Evolutionary conservation across 2,113 vertebrate species (phyloP), one percentile per base, ranked within the genome.

Genomic region (Petroica traversi): DNA sequence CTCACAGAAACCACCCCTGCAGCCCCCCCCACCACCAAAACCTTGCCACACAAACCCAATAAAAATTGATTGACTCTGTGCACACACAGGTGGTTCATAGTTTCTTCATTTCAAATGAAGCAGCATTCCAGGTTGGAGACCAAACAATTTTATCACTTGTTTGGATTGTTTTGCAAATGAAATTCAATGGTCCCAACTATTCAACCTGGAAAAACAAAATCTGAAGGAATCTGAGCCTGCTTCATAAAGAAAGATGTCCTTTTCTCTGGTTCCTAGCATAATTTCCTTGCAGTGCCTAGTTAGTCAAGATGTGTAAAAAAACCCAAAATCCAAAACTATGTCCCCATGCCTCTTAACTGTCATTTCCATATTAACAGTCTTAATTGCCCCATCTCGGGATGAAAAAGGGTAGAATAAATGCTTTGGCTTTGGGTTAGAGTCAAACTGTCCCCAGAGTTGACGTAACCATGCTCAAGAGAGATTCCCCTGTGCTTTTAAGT

Each of bases 41-140:
- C 49, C 68, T 33, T 15, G 14, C 28, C 28, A 23, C 2, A 1
- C 2, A 8, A 25, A 16, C 9, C 36, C 46, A 24, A 0, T 7
- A 16, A 19, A 69, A 4, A 10, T 31, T 26, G 29, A 20, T 2
- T 43, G 68, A 67, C 23, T 52, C 49, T 26, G 1, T 33, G 36
- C n/a, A 66, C 28, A 36, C 40, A 75, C 15, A 13, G 1, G 1
- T 38, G 11, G 20, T 64, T 91, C 14, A 8, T 14, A 9, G 43
- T 59, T 26, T 73, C 36, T 17, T 74, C 25, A 28, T 57, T 68
- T 43, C 33, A 45, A 51, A 45, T 54, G 55, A 20, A 43, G 26
- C 68, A 51, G 22, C 16, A 31, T 40, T 36, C 16, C 69, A 26
- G 41, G 17, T 8, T 72, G 69, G 26, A 62, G 12, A 89, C 26